phyloP scores from a whole-genome alignment of 2,797 vertebrate species.

The Melanotaenia maccullochi region DNA sequence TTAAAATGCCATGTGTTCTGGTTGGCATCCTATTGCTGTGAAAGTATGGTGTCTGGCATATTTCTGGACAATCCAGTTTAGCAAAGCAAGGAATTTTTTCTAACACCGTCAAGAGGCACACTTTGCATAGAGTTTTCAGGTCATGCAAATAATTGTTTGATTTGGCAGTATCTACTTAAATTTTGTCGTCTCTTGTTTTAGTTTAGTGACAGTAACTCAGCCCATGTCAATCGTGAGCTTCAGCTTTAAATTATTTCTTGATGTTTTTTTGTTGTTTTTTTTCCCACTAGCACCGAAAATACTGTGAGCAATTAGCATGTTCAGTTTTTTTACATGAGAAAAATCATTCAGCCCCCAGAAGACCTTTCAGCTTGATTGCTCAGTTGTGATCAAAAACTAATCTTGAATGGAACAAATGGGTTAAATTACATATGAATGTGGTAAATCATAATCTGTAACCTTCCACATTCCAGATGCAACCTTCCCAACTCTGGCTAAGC shows the following conservation, averaged over 20 bases:
- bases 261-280: not conserved
- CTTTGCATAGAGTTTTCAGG: not conserved
- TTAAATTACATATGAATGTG: not conserved
- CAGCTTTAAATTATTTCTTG: not conserved
- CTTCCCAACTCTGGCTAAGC: not conserved
- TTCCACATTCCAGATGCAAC: not conserved
- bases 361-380: not conserved
- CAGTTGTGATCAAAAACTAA: not conserved
- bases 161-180: not conserved
- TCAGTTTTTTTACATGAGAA: not conserved
- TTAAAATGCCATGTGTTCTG: not conserved
- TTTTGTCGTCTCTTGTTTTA: not conserved
- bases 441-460: not conserved
- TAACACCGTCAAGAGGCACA: not conserved
- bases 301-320: not conserved
- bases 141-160: not conserved
- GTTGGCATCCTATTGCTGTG: not conserved
- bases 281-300: not conserved
- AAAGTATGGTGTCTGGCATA: not conserved
- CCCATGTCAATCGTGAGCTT: too few species aligned
- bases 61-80: not conserved
- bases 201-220: not conserved
- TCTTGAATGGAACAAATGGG: not conserved
- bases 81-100: not conserved
- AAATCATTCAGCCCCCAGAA: not conserved